phyloP scores from a whole-genome alignment of 1,140 invertebrate species.

The Drosophila miranda region DNA sequence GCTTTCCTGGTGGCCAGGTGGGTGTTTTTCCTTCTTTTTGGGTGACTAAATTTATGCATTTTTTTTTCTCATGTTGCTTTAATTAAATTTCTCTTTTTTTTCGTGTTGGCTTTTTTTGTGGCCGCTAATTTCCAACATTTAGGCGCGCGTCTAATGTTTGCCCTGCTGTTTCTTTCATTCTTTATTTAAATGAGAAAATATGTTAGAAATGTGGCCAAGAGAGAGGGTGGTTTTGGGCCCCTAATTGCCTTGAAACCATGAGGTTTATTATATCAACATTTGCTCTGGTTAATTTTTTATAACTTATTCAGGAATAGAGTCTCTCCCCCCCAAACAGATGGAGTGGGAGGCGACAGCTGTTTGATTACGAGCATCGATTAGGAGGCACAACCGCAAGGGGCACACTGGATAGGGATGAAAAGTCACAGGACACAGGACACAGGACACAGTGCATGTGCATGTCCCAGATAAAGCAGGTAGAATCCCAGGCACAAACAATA shows the following conservation, averaged over 20 bases:
- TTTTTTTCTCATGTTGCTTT: slow-evolving; percentile 63
- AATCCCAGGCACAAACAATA: slow-evolving; percentile 39
- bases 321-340: background rate
- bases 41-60: slow-evolving; percentile 72
- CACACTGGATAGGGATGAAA: slow-evolving; percentile 25
- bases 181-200: slow-evolving; percentile 77
- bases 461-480: slow-evolving; percentile 40
- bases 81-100: slow-evolving; percentile 75
- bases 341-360: slow-evolving; percentile 29
- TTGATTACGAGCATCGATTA: slow-evolving; percentile 52
- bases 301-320: slow-evolving; percentile 28
- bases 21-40: slow-evolving; percentile 18
- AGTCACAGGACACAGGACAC: slow-evolving; percentile 14
- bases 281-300: slow-evolving; percentile 33
- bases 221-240: slow-evolving; percentile 8
- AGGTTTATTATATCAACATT: slow-evolving; percentile 71
- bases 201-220: slow-evolving; percentile 29
- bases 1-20: slow-evolving; percentile 65
- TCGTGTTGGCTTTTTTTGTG: slow-evolving; percentile 20
- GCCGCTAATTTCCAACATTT: slow-evolving; percentile 72
- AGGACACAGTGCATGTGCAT: slow-evolving; percentile 3
- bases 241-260: slow-evolving; percentile 59
- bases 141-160: slow-evolving; percentile 71
- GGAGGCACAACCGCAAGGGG: slow-evolving; percentile 23
- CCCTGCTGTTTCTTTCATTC: slow-evolving; percentile 52